Conservation (phyloP, 2,797 vertebrate species). For the Ctenopoma kingsleyae region DNA sequence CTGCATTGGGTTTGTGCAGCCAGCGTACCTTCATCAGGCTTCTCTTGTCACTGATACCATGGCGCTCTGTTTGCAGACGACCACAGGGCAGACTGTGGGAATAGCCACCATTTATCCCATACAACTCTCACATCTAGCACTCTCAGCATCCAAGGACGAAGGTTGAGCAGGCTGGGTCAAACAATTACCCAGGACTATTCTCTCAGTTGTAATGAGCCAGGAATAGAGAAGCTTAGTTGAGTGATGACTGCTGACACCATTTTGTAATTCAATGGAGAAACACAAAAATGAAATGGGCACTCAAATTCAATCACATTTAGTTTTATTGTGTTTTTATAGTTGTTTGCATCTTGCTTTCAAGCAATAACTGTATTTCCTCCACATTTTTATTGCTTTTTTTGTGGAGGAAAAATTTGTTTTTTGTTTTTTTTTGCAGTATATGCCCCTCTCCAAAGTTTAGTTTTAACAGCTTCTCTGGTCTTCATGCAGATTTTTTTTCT, state of each 20-base stretch:
- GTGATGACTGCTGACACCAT: constrained; percentile 59
- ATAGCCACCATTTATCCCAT: constrained; percentile 57
- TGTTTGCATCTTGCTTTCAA: constrained; percentile 16
- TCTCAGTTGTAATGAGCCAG: constrained; percentile 66
- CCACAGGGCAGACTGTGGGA: constrained; percentile 52
- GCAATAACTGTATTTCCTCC: constrained; percentile 2
- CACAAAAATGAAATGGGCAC: constrained; percentile 34
- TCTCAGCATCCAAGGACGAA: constrained; percentile 65
- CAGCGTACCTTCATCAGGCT: constrained; percentile 64
- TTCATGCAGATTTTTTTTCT: neutral
- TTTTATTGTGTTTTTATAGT: constrained; percentile 39
- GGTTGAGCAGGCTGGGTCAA: constrained; percentile 68
- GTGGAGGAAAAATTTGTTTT: neutral
- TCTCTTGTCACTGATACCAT: constrained; percentile 59
- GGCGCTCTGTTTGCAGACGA: constrained; percentile 47
- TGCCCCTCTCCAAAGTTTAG: constrained; percentile 1
- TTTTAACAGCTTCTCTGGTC: constrained; percentile 28
- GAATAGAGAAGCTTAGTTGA: constrained; percentile 47
- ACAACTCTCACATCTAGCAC: constrained; percentile 47
- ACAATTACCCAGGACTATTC: constrained; percentile 62
- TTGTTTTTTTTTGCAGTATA: neutral
- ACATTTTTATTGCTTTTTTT: constrained; percentile 1
- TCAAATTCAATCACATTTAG: constrained; percentile 47
- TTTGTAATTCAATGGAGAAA: constrained; percentile 62
- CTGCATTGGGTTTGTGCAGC: constrained; percentile 70